phyloP scores from a whole-genome alignment of 2,797 vertebrate genomes.

The Onychomys leucogaster region DNA sequence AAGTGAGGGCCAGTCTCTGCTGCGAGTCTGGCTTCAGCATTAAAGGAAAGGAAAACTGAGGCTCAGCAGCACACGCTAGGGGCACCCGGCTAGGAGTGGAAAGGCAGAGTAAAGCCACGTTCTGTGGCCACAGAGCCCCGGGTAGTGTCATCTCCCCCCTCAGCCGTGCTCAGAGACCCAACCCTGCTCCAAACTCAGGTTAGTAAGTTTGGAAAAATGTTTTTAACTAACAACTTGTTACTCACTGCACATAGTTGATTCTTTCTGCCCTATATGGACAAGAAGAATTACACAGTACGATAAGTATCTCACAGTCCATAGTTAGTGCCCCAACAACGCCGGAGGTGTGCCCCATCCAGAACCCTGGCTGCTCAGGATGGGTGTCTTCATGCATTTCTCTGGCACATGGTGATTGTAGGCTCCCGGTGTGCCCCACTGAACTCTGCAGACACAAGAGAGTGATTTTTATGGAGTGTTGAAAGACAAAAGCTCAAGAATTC shows the following conservation, averaged over 20 bases:
- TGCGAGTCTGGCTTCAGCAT: fast-evolving
- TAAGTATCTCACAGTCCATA: neutral
- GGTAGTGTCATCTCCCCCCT: neutral
- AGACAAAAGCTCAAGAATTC: neutral
- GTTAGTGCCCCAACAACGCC: neutral
- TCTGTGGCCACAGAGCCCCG: neutral
- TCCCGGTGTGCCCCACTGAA: neutral
- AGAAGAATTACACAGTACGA: neutral
- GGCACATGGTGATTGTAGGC: neutral
- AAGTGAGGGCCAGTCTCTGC: neutral
- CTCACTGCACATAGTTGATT: neutral
- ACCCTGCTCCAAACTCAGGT: neutral
- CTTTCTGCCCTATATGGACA: neutral
- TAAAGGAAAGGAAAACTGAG: neutral
- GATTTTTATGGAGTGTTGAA: neutral
- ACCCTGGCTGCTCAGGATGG: neutral
- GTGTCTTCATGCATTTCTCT: neutral
- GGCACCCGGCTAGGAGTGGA: neutral
- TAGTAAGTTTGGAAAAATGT: neutral
- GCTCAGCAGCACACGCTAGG: neutral
- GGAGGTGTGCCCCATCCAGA: neutral
- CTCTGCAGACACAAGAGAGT: neutral
- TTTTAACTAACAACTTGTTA: neutral
- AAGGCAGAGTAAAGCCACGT: neutral
- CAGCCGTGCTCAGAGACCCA: neutral